Conservation (phyloP, 2,888 invertebrate genomes). For the Cerastoderma edule region DNA sequence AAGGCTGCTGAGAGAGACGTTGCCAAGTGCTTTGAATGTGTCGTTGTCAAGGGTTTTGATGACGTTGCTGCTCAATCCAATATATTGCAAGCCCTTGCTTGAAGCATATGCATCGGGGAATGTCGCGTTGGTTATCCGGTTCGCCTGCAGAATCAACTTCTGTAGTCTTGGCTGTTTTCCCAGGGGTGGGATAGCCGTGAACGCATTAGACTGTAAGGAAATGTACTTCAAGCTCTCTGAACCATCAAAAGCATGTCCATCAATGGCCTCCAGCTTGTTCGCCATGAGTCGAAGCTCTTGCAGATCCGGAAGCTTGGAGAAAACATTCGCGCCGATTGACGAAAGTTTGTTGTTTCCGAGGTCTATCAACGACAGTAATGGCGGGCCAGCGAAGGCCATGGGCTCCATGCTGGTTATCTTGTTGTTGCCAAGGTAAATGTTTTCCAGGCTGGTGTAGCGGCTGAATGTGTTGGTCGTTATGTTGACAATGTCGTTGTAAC, state of each 20-base stretch:
- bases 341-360: slow-evolving; percentile 62
- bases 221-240: slow-evolving; percentile 49
- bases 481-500: slow-evolving; percentile 58
- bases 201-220: slow-evolving; percentile 61
- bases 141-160: slow-evolving; percentile 66
- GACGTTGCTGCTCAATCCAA: slow-evolving; percentile 68
- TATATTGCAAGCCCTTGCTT: slow-evolving; percentile 39
- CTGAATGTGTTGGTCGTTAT: slow-evolving; percentile 40
- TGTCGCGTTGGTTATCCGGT: slow-evolving; percentile 63
- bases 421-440: slow-evolving; percentile 56
- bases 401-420: slow-evolving; percentile 54
- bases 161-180: slow-evolving; percentile 57
- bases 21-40: slow-evolving; percentile 60
- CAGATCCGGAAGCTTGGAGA: slow-evolving; percentile 52
- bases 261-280: slow-evolving; percentile 56
- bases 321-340: slow-evolving; percentile 50
- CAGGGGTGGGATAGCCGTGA: slow-evolving; percentile 59
- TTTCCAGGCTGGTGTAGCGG: slow-evolving; percentile 44
- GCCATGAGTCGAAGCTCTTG: slow-evolving; percentile 53
- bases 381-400: slow-evolving; percentile 55
- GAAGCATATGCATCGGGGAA: slow-evolving; percentile 62
- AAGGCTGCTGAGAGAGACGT: slow-evolving; percentile 56
- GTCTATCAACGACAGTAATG: slow-evolving; percentile 50
- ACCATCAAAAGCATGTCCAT: slow-evolving; percentile 59
- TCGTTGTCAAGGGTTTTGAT: slow-evolving; percentile 58